A percentile compares a stretch with the other conserved stretches of the same genome.
Conservation (phyloP, 2,888 invertebrate species). For the Diploptera punctata region DNA sequence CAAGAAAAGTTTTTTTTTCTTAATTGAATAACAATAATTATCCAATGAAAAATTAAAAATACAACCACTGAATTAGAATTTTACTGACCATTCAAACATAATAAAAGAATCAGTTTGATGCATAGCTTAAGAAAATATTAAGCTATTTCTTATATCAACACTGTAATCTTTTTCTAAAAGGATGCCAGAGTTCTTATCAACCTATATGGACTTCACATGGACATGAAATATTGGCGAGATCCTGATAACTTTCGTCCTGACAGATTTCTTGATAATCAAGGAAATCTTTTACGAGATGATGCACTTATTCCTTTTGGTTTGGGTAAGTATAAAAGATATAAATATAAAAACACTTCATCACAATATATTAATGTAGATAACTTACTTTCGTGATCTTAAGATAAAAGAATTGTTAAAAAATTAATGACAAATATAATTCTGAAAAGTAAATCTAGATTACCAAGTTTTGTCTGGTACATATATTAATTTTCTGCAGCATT, state of each 20-base stretch:
- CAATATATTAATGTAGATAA: too few relatives aligned
- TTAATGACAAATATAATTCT: too few relatives aligned
- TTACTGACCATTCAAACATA: neutral
- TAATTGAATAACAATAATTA: neutral
- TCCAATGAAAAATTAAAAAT: neutral
- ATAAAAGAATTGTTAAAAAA: too few relatives aligned
- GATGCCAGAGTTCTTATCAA: conserved; percentile 40
- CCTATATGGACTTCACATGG: conserved; percentile 40
- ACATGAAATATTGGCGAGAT: conserved; percentile 43
- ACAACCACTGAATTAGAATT: neutral
- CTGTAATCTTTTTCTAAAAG: conserved; percentile 25
- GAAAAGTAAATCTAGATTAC: too few relatives aligned
- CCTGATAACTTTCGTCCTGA: conserved; percentile 44
- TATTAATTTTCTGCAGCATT: too few relatives aligned
- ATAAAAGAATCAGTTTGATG: neutral
- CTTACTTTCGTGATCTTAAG: too few relatives aligned
- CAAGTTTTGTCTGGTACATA: too few relatives aligned
- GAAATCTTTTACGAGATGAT: conserved; percentile 38
- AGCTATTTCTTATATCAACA: neutral
- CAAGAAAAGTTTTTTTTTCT: neutral
- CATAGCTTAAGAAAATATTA: neutral
- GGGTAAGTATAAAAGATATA: conserved; percentile 27
- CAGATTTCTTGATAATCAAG: conserved; percentile 42
- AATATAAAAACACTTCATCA: neutral
- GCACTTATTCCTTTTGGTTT: conserved; percentile 43